phyloP scores from a whole-genome alignment of 2,113 vertebrate species.

The Strix aluco region DNA sequence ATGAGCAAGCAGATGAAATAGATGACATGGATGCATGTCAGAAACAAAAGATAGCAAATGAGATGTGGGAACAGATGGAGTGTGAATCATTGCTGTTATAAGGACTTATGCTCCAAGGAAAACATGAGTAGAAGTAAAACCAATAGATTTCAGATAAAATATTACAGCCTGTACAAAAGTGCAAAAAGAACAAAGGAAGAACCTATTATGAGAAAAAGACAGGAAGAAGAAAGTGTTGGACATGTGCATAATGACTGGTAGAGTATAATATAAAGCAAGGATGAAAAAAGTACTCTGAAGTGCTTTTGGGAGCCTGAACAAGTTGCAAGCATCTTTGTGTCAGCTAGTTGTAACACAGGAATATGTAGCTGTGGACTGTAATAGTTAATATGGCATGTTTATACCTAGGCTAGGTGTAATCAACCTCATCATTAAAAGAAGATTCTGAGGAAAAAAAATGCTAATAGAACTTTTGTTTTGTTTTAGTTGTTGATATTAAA shows the following conservation, averaged over 20 bases:
- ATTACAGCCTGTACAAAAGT: not conserved
- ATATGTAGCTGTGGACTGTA: not conserved
- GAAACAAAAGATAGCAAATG: slow-evolving; percentile 33
- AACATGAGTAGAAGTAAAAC: not conserved
- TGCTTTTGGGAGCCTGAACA: not conserved
- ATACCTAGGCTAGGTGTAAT: not conserved
- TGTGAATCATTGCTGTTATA: slow-evolving; percentile 32
- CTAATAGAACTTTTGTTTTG: not conserved
- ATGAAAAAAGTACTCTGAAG: not conserved
- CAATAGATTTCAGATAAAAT: not conserved
- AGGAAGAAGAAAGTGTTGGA: not conserved
- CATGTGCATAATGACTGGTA: not conserved
- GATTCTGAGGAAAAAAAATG: not conserved
- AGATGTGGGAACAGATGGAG: slow-evolving; percentile 11
- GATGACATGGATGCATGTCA: not conserved
- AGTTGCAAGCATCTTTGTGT: not conserved
- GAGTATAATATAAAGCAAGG: not conserved
- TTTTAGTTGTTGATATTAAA: not conserved
- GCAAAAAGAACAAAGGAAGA: not conserved
- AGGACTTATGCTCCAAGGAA: not conserved
- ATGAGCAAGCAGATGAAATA: slow-evolving; percentile 28
- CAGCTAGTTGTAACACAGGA: not conserved
- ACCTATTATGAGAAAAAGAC: not conserved
- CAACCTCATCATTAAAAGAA: not conserved
- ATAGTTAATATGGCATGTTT: not conserved